These are phyloP conservation scores for Oxytorus armatus DNA, from an alignment of 2,888 invertebrate genomes.

Conservation along the genomic window DNA sequence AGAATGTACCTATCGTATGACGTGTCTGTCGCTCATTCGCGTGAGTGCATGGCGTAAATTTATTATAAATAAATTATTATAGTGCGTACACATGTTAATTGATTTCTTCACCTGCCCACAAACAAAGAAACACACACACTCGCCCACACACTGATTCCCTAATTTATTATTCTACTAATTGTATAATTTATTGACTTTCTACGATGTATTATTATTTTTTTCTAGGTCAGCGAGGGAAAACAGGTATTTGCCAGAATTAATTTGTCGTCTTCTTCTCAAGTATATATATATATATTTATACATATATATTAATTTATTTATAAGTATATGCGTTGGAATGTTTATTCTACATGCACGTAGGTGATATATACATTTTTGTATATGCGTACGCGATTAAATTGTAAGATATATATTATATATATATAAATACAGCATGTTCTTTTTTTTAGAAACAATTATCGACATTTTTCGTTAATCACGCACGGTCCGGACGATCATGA, in stretches of 20 bases:
- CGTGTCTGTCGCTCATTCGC: constrained; percentile 73
- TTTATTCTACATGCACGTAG: constrained; percentile 73
- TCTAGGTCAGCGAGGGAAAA: constrained; percentile 45
- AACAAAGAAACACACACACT: too few relatives aligned
- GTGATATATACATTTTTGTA: constrained; percentile 65
- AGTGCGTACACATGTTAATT: constrained; percentile 72
- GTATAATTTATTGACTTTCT: constrained; percentile 39
- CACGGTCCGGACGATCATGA: constrained; percentile 67
- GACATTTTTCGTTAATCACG: constrained; percentile 42
- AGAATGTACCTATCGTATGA: constrained; percentile 78
- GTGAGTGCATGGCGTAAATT: constrained; percentile 76
- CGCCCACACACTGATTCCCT: not conserved
- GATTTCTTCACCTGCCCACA: constrained; percentile 62
- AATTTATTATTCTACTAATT: constrained; percentile 5
- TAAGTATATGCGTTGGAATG: constrained; percentile 75
- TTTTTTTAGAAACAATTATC: constrained; percentile 74
- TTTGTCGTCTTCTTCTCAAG: constrained; percentile 12
- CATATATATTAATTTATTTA: too few relatives aligned
- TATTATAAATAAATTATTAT: constrained; percentile 83
- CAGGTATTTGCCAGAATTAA: constrained; percentile 33
- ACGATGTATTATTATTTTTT: constrained; percentile 20
- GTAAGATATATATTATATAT: constrained; percentile 42
- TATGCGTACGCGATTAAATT: constrained; percentile 62
- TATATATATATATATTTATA: too few relatives aligned
- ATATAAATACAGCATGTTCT: constrained; percentile 66